Conservation (phyloP, 2,113 vertebrate genomes). For the Oxyura jamaicensis region DNA sequence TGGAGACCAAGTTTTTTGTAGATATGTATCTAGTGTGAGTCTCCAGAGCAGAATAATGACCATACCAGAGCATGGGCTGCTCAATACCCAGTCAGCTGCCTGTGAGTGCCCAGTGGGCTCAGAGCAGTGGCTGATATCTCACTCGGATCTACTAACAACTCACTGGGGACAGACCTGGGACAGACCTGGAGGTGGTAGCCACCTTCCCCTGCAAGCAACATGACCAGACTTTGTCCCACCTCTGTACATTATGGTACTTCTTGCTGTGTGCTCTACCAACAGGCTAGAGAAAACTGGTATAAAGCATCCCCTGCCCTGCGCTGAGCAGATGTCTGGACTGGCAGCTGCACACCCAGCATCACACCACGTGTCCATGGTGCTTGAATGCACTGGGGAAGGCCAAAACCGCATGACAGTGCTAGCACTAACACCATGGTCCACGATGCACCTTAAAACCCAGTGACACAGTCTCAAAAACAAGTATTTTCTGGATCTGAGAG, state of each 20-base stretch:
- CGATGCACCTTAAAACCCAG: not conserved
- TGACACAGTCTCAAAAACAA: not conserved
- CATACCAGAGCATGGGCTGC: not conserved
- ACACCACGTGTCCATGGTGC: fast-evolving
- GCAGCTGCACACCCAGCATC: not conserved
- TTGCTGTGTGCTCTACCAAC: fast-evolving
- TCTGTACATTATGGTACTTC: not conserved
- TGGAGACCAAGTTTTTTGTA: not conserved
- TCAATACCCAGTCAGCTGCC: fast-evolving
- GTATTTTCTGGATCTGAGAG: not conserved
- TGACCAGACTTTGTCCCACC: not conserved
- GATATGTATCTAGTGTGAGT: not conserved
- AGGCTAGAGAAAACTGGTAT: not conserved
- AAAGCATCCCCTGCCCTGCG: not conserved
- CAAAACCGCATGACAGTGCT: fast-evolving
- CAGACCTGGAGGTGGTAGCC: not conserved
- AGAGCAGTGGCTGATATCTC: fast-evolving
- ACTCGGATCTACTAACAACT: not conserved
- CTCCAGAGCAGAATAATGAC: not conserved
- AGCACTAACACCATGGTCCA: fast-evolving
- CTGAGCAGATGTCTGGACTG: not conserved
- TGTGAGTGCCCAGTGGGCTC: not conserved
- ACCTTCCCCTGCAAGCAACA: not conserved
- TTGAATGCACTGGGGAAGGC: fast-evolving
- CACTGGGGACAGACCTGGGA: not conserved